A percentile compares a stretch with the other conserved stretches of the same genome.
phyloP scores from a whole-genome alignment of 2,113 vertebrate species.

The Danionella cerebrum region DNA sequence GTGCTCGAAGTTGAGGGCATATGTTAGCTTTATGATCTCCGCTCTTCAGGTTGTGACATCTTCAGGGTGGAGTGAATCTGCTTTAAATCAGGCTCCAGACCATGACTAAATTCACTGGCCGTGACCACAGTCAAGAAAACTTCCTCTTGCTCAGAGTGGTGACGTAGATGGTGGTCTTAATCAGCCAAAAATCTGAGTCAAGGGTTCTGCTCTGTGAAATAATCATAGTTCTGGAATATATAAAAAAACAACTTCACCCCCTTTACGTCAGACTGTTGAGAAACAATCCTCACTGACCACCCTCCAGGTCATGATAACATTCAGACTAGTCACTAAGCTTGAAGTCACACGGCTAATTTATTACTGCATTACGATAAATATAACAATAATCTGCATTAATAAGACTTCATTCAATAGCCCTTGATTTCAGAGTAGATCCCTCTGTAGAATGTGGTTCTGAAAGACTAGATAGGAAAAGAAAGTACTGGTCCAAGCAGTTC shows the following conservation, averaged over 20 bases:
- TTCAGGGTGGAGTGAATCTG: not conserved
- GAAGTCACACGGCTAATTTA: no score
- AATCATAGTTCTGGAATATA: not conserved
- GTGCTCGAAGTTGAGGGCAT: no score
- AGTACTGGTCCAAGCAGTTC: conserved; percentile 61
- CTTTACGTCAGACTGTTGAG: not conserved
- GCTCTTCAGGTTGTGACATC: no score
- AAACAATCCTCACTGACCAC: no score
- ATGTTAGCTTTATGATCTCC: no score
- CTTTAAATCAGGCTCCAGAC: not conserved
- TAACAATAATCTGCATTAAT: no score
- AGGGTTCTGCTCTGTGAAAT: not conserved
- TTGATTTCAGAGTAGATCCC: no score
- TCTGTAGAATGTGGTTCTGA: conserved; percentile 27
- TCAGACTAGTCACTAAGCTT: no score
- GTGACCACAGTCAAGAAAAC: not conserved
- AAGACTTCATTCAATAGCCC: no score
- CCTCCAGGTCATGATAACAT: no score
- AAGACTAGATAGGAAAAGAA: conserved; percentile 20
- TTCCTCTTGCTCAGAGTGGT: not conserved
- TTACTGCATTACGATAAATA: no score
- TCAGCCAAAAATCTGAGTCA: not conserved
- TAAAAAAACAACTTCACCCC: not conserved
- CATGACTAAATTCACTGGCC: not conserved
- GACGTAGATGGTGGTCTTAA: not conserved